phyloP scores from a whole-genome alignment of 2,797 vertebrate genomes.

The Ptychadena robeensis region DNA sequence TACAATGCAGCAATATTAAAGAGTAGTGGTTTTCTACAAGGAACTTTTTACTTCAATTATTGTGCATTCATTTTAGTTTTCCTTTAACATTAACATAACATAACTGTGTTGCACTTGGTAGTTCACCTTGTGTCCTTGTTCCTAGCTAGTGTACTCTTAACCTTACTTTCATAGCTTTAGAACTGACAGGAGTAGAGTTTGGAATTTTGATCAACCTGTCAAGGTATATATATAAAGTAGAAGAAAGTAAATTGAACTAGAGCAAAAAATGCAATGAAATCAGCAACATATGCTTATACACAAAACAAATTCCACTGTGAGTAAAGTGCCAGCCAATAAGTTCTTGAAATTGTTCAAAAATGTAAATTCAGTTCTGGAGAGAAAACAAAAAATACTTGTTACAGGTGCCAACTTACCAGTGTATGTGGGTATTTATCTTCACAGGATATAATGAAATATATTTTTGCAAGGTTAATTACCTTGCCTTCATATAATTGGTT shows the following conservation, averaged over 20 bases:
- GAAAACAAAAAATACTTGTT: constrained; percentile 20
- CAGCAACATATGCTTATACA: not conserved
- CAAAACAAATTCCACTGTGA: not conserved
- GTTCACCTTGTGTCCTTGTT: too few relatives aligned
- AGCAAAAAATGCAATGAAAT: not conserved
- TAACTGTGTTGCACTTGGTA: too few relatives aligned
- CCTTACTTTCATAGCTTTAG: too few relatives aligned
- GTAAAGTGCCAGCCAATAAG: not conserved
- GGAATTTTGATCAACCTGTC: not conserved
- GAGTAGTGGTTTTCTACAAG: too few relatives aligned
- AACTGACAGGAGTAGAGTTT: too few relatives aligned
- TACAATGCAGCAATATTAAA: too few relatives aligned
- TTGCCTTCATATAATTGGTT: constrained; percentile 56
- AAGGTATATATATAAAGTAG: not conserved
- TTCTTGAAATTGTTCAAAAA: constrained; percentile 5
- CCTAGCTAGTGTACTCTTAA: too few relatives aligned
- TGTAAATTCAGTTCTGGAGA: constrained; percentile 10
- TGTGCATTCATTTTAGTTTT: too few relatives aligned
- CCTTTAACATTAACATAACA: too few relatives aligned
- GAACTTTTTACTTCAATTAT: too few relatives aligned
- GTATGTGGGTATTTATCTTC: constrained; percentile 47
- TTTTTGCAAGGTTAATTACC: constrained; percentile 58
- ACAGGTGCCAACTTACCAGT: constrained; percentile 15
- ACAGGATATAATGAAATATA: constrained; percentile 56
- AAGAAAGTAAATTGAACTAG: not conserved